Percentiles rank a stretch among this genome's conserved stretches.
These are phyloP conservation scores for Tetrax tetrax DNA, from an alignment of 2,113 vertebrate species.

Conservation along the genomic window DNA sequence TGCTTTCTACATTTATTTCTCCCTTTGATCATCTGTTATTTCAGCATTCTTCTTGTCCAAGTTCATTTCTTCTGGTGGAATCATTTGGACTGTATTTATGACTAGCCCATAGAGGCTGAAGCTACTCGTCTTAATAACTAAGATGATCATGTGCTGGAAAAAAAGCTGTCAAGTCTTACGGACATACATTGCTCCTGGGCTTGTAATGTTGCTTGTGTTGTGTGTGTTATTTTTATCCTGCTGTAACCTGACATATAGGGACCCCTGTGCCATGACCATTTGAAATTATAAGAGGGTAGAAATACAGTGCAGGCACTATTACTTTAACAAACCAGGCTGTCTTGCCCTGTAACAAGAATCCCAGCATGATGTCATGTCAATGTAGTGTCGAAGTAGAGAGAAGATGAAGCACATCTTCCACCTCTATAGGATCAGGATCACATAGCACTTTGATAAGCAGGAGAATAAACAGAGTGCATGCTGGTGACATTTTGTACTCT, in stretches of 20 bases:
- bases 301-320: background rate
- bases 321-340: rapidly evolving
- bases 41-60: background rate
- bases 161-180: background rate
- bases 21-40: background rate
- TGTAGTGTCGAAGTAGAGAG: background rate
- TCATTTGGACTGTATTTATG: background rate
- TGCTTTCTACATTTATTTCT: background rate
- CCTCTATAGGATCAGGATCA: background rate
- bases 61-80: background rate
- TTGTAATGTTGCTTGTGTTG: background rate
- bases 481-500: background rate
- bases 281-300: background rate
- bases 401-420: background rate
- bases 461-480: background rate
- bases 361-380: background rate
- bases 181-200: background rate
- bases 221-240: background rate
- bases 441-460: background rate
- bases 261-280: background rate
- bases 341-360: background rate
- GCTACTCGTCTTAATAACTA: background rate
- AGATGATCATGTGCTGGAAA: background rate
- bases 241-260: background rate
- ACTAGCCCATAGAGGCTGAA: background rate